Base-by-base conservation (phyloP, 2,888 invertebrate species). In the Apocheima hispidaria region DNA sequence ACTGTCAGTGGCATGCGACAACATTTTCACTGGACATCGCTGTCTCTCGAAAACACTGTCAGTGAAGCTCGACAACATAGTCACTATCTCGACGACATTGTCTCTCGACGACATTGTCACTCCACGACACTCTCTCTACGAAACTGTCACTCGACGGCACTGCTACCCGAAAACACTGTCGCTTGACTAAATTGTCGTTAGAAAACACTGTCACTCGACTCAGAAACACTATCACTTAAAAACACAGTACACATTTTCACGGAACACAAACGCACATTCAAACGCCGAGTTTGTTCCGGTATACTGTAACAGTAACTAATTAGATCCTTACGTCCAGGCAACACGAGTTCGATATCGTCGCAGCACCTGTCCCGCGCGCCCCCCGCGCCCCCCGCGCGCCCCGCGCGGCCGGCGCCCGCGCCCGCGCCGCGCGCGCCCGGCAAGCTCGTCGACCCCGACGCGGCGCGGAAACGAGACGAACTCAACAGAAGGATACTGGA, bases 401-500 rank as follows among this genome's bases (percentile, higher is more conserved):
- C 35, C 92, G 92, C 68, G 87, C 93, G 0, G 87, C 90, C 72
- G 81, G n/a, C 12, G 89, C 94, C 83, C 87, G 87, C 66, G 72
- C 89, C 93, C 3, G 88, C 93, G 0, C 94, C 94, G 62, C 94
- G 95, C 74, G 51, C 89, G 86, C 72, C 93, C 93, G 0, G 90
- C 89, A 74, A 90, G 28, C 90, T 93, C 74, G 89, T 93, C 18
- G 95, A 96, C 81, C 92, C 94, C 0, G 96, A 96, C 62, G 94
- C 95, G 0, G 92, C 93, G 0, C 92, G 94, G 52, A 94, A 95
- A 57, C 86, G 97, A 4, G 96, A 97, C 83, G 97, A 98, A 79
- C 92, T 98, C 66, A 95, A 96, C 75, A 94, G 97, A 81, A 93
- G 97, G 68, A 90, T 90, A 60, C 95, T 96, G 77, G 97, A 98